Percentiles rank a stretch among this genome's conserved stretches.
Conservation (phyloP, 2,113 vertebrate species). For the Pseudopodoces humilis region DNA sequence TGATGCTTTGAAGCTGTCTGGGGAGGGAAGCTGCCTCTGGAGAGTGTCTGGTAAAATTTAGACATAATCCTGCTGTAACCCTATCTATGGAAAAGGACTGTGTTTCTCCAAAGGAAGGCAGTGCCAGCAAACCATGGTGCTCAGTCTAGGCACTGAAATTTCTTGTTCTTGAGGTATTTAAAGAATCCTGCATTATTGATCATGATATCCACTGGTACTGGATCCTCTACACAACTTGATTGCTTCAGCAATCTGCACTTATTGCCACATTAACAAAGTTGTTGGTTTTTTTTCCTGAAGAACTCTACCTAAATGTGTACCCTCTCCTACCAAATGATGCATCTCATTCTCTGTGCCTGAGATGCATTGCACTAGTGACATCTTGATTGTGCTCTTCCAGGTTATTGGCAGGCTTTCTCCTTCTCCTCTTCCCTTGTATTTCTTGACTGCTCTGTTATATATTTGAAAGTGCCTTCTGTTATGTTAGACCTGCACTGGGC, state of each 20-base stretch:
- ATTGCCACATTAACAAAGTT: not conserved
- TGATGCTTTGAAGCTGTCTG: not conserved
- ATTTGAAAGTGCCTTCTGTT: not conserved
- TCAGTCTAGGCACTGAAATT: not conserved
- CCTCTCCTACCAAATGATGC: not conserved
- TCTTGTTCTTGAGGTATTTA: not conserved
- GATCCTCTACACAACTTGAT: not conserved
- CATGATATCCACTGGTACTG: fast-evolving
- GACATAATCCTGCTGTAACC: not conserved
- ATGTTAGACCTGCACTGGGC: not conserved
- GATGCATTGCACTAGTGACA: not conserved
- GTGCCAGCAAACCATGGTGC: not conserved
- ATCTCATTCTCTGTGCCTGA: not conserved
- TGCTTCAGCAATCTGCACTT: not conserved
- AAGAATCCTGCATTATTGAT: not conserved
- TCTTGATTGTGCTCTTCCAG: not conserved
- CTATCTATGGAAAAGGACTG: not conserved
- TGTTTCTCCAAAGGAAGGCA: not conserved
- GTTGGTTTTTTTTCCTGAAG: not conserved
- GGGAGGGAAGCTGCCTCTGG: not conserved
- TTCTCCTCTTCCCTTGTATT: not conserved
- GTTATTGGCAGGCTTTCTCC: not conserved
- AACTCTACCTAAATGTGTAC: not conserved
- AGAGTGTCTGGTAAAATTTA: not conserved
- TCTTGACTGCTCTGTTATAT: not conserved